These are phyloP conservation scores for Cynopterus sphinx DNA, from an alignment of 2,797 vertebrate species.

Conservation along the genomic window DNA sequence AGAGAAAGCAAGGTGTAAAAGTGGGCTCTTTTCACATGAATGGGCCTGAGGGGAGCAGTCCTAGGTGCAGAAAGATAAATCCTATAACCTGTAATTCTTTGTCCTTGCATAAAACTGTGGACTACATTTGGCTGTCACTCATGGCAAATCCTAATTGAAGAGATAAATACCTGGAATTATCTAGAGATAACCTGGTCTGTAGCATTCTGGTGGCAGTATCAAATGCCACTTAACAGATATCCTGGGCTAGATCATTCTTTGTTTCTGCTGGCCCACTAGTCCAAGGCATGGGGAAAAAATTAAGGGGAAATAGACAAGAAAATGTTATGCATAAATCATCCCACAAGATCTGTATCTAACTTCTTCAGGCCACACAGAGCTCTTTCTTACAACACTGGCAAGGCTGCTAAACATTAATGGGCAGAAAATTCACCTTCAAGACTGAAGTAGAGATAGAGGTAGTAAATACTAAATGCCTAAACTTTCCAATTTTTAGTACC, in stretches of 20 bases:
- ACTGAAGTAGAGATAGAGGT: background rate
- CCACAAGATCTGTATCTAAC: background rate
- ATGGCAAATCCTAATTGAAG: background rate
- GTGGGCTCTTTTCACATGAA: background rate
- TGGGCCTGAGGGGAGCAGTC: background rate
- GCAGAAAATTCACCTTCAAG: constrained; percentile 6
- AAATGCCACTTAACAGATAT: background rate
- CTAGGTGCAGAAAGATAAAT: background rate
- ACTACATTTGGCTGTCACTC: background rate
- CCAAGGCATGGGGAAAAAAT: background rate
- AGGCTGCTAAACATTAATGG: background rate
- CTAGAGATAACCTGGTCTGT: background rate
- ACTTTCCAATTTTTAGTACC: background rate
- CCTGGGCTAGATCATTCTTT: background rate
- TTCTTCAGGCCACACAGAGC: background rate
- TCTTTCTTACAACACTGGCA: background rate
- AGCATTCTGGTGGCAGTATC: background rate
- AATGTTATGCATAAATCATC: background rate
- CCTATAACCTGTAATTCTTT: background rate
- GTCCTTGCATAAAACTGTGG: background rate
- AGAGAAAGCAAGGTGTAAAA: background rate
- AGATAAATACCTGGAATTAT: background rate
- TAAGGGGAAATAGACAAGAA: background rate
- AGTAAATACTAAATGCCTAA: background rate
- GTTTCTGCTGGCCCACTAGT: background rate